A percentile compares a stretch with the other conserved stretches of the same genome.
These are phyloP conservation scores for Cettia cetti DNA, from an alignment of 2,113 vertebrate species.

Conservation along the genomic window DNA sequence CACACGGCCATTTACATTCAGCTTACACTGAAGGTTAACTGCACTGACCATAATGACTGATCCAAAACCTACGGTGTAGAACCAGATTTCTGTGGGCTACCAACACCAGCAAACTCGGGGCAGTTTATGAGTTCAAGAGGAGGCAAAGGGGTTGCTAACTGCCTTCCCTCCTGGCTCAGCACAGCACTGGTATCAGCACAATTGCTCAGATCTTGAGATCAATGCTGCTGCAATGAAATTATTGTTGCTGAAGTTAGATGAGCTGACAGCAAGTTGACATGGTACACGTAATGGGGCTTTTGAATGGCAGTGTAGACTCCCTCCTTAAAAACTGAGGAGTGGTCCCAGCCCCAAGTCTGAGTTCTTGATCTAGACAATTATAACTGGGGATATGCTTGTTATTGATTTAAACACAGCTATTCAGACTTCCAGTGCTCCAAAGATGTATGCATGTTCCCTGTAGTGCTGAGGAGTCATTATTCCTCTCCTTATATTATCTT, in stretches of 20 bases:
- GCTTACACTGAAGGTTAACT: neutral
- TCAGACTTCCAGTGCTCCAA: neutral
- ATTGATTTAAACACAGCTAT: neutral
- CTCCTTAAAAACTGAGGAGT: neutral
- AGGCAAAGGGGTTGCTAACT: neutral
- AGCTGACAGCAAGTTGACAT: neutral
- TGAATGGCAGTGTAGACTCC: neutral
- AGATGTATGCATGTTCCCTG: neutral
- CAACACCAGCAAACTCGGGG: neutral
- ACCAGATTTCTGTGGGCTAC: neutral
- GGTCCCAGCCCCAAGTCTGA: neutral
- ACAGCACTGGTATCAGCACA: neutral
- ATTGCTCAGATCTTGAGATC: neutral
- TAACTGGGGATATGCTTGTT: neutral
- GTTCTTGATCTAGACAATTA: neutral
- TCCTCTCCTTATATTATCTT: neutral
- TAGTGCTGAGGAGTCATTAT: neutral
- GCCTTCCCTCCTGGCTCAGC: neutral
- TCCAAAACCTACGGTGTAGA: neutral
- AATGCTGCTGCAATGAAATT: neutral
- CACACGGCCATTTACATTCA: neutral
- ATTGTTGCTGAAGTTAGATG: neutral
- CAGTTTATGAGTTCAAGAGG: neutral
- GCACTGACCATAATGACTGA: neutral
- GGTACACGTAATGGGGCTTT: neutral